Conservation (phyloP, 2,888 invertebrate species). For the Calliphora vomitoria region DNA sequence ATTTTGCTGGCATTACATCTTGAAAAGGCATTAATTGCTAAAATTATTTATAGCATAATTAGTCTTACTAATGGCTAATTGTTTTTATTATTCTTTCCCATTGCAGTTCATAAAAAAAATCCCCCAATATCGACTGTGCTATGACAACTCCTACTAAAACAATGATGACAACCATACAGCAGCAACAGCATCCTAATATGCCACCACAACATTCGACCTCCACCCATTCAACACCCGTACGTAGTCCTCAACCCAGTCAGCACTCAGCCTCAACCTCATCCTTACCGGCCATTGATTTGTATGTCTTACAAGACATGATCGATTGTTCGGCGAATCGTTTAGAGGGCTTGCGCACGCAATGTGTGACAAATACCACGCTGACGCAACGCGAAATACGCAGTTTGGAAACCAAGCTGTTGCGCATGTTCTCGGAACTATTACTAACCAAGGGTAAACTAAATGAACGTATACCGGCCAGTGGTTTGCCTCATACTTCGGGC, state of each 20-base stretch:
- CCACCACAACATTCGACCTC: slow-evolving; percentile 57
- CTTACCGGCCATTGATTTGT: slow-evolving; percentile 86
- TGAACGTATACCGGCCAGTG: slow-evolving; percentile 85
- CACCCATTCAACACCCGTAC: slow-evolving; percentile 62
- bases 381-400: slow-evolving; percentile 98
- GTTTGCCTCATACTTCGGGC: slow-evolving; percentile 87
- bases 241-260: slow-evolving; percentile 53
- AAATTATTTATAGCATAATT: slow-evolving; percentile 48
- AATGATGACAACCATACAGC: slow-evolving; percentile 75
- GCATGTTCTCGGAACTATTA: slow-evolving; percentile 95
- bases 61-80: background rate
- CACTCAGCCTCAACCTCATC: slow-evolving; percentile 67
- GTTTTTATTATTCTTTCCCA: slow-evolving; percentile 12
- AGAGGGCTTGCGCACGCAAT: slow-evolving; percentile 96
- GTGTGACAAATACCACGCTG: slow-evolving; percentile 95
- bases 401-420: slow-evolving; percentile 97
- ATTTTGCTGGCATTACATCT: background rate
- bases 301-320: slow-evolving; percentile 97
- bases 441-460: slow-evolving; percentile 93
- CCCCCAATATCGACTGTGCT: slow-evolving; percentile 53
- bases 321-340: slow-evolving; percentile 97
- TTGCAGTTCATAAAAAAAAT: slow-evolving; percentile 41
- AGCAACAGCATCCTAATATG: slow-evolving; percentile 50
- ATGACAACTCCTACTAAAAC: slow-evolving; percentile 64
- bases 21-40: slow-evolving; percentile 20